These are phyloP conservation scores for Cryptocephalus primarius DNA, from an alignment of 2,888 invertebrate species.

Conservation along the genomic window DNA sequence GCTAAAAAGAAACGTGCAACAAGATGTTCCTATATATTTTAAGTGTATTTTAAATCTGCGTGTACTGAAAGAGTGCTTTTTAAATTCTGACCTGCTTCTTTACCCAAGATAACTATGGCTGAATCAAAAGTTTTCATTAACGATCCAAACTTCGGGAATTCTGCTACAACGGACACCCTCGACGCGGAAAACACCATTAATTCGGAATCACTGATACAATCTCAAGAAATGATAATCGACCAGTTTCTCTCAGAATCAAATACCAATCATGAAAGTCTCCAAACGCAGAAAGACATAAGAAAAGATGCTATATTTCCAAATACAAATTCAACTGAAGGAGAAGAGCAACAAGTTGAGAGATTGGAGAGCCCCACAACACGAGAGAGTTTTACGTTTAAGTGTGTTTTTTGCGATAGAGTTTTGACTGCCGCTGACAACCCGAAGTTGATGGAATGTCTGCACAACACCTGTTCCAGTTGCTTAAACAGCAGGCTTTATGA, in stretches of 20 bases:
- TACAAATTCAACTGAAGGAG: conserved; percentile 7
- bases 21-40: conserved; percentile 6
- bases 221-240: conserved; percentile 16
- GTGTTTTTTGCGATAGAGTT: conserved; percentile 38
- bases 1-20: neutral
- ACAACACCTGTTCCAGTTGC: conserved; percentile 72
- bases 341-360: conserved; percentile 31
- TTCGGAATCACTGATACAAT: conserved; percentile 10
- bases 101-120: conserved; percentile 19
- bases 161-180: conserved; percentile 7
- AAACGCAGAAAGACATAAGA: conserved; percentile 11
- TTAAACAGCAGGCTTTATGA: conserved; percentile 54
- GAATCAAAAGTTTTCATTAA: conserved; percentile 22
- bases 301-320: conserved; percentile 11
- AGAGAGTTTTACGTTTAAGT: conserved; percentile 32
- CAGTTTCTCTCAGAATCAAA: conserved; percentile 13
- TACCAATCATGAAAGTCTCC: conserved; percentile 10
- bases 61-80: neutral
- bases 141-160: conserved; percentile 17
- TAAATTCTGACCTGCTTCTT: conserved; percentile 4
- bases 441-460: conserved; percentile 79
- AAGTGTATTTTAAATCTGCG: neutral
- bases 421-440: conserved; percentile 51
- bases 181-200: conserved; percentile 3
- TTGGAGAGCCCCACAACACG: conserved; percentile 35